Conservation (phyloP, 2,888 invertebrate genomes). For the Laspeyria flexula region DNA sequence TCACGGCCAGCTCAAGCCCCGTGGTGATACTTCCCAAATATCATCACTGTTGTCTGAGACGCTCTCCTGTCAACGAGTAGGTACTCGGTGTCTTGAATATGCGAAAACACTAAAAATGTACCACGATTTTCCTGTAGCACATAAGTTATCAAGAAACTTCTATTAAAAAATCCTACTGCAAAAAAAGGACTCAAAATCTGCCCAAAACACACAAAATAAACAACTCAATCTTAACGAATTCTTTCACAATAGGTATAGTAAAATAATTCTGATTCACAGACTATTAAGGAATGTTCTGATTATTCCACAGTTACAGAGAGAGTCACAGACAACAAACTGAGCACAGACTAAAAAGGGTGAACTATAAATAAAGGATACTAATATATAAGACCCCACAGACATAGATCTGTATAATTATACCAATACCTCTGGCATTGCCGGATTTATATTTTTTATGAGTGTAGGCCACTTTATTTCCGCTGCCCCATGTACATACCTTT, state of each 20-base stretch:
- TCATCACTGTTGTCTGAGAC: neutral
- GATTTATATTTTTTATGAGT: too few relatives aligned
- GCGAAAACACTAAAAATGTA: neutral
- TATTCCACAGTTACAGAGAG: too few relatives aligned
- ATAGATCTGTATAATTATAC: too few relatives aligned
- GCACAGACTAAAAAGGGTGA: too few relatives aligned
- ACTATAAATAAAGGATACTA: too few relatives aligned
- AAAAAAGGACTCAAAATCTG: constrained; percentile 1
- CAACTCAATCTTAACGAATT: neutral
- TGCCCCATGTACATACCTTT: too few relatives aligned
- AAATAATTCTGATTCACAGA: neutral
- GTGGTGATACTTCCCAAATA: neutral
- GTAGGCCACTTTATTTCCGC: too few relatives aligned
- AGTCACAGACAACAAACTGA: too few relatives aligned
- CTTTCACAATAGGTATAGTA: neutral
- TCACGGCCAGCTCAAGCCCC: neutral
- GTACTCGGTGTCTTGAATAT: neutral
- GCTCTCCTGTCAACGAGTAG: neutral
- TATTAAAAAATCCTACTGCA: neutral
- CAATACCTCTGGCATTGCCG: too few relatives aligned
- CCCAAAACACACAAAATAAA: constrained; percentile 5
- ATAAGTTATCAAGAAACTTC: too few relatives aligned
- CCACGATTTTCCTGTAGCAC: neutral
- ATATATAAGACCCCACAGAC: too few relatives aligned
- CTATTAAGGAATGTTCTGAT: neutral